These are phyloP conservation scores for Aurelia sp. DNA, from an alignment of 30 jellyfish, hydroid and myxozoan species.

Conservation along the genomic window DNA sequence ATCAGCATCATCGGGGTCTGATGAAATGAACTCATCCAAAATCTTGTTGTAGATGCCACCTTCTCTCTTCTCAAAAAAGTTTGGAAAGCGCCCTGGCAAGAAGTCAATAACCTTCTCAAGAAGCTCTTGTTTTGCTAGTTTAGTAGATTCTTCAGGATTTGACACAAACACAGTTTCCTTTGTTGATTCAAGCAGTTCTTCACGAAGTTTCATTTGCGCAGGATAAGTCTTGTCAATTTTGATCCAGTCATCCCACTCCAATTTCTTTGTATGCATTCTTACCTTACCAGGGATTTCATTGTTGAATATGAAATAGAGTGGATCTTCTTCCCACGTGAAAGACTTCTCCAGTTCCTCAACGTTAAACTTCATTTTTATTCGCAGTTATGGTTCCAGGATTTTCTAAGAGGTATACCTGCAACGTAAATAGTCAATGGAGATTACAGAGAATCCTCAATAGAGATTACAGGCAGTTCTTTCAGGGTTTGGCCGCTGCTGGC, in stretches of 20 bases:
- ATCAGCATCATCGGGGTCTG: conserved; percentile 52
- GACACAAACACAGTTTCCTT: conserved; percentile 68
- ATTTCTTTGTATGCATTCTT: conserved; percentile 75
- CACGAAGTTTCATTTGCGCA: conserved; percentile 70
- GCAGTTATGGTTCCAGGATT: neutral
- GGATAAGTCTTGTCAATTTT: conserved; percentile 82
- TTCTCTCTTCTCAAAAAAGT: conserved; percentile 68
- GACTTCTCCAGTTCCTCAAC: conserved; percentile 30
- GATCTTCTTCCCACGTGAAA: conserved; percentile 84
- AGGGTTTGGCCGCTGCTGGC: too few relatives aligned
- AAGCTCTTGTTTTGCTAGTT: conserved; percentile 74
- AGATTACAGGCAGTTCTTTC: too few relatives aligned
- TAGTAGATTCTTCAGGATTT: conserved; percentile 52
- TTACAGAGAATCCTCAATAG: too few relatives aligned
- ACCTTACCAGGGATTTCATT: conserved; percentile 84
- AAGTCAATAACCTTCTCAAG: conserved; percentile 65
- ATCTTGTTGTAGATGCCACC: conserved; percentile 74
- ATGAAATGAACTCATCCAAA: conserved; percentile 74
- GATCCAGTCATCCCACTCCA: conserved; percentile 85
- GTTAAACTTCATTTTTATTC: conserved; percentile 11
- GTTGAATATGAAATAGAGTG: conserved; percentile 68
- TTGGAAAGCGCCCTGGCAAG: conserved; percentile 87
- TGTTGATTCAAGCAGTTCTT: conserved; percentile 41
- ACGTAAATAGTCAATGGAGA: too few relatives aligned
- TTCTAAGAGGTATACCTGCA: too few relatives aligned